These are phyloP conservation scores for Caenorhabditis brenneri DNA, from an alignment of 1,140 invertebrate species.

Conservation along the genomic window DNA sequence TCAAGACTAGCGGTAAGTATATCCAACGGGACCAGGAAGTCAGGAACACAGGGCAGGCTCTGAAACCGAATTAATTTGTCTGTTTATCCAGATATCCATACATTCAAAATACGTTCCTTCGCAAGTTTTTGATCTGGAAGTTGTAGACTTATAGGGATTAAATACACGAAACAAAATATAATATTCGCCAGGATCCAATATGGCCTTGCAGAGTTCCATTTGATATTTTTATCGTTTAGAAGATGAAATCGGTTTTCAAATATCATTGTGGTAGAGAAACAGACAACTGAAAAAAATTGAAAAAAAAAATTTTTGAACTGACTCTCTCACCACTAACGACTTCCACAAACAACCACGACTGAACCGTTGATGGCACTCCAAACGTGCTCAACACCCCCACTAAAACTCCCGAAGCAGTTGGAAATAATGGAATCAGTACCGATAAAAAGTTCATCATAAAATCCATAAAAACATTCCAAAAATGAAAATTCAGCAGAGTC, in stretches of 20 bases:
- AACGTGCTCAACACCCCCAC: not conserved
- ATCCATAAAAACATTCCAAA: not conserved
- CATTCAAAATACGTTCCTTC: not conserved
- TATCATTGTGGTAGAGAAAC: not conserved
- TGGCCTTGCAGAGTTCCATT: not conserved
- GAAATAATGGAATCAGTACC: not conserved
- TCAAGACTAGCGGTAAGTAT: not conserved
- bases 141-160: not conserved
- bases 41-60: not conserved
- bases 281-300: not conserved
- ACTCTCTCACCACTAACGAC: not conserved
- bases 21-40: not conserved
- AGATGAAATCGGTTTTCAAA: not conserved
- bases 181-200: not conserved
- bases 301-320: too few species aligned
- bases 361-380: not conserved
- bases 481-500: not conserved
- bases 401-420: not conserved
- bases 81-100: too few species aligned
- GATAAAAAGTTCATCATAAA: not conserved
- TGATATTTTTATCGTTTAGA: not conserved
- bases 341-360: not conserved
- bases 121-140: not conserved
- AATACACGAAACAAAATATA: not conserved
- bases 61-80: too few species aligned